These are phyloP conservation scores for Drosophila burlai DNA, from an alignment of 1,140 invertebrate species.

Conservation along the genomic window DNA sequence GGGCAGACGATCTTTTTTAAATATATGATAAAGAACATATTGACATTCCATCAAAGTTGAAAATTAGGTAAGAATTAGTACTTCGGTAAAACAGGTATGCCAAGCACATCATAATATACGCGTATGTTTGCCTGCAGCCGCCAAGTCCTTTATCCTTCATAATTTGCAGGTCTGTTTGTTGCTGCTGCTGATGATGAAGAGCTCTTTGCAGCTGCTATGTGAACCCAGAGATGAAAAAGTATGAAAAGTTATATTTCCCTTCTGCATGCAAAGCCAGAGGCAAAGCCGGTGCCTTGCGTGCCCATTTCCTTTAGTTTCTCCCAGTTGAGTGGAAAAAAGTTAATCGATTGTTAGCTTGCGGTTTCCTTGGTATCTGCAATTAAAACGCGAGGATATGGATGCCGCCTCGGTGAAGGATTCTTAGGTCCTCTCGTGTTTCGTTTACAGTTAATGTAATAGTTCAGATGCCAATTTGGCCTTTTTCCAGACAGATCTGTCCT, in stretches of 20 bases:
- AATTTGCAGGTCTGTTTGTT: constrained; percentile 59
- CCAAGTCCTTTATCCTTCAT: constrained; percentile 65
- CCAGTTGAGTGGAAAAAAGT: constrained; percentile 77
- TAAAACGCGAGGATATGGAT: constrained; percentile 53
- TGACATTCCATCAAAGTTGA: too few relatives aligned
- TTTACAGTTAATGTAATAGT: constrained; percentile 76
- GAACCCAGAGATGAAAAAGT: constrained; percentile 36
- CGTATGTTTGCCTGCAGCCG: constrained; percentile 38
- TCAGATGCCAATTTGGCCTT: too few relatives aligned
- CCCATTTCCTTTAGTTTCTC: constrained; percentile 55
- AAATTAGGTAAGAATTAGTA: too few relatives aligned
- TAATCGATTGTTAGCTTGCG: constrained; percentile 82
- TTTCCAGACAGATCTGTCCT: too few relatives aligned
- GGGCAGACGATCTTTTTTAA: too few relatives aligned
- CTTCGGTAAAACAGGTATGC: too few relatives aligned
- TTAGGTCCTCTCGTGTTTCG: constrained; percentile 52
- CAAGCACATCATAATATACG: constrained; percentile 43
- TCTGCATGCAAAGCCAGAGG: constrained; percentile 54
- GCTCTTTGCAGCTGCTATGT: constrained; percentile 48
- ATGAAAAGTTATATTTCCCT: constrained; percentile 29
- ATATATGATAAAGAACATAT: too few relatives aligned
- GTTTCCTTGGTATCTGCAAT: constrained; percentile 74
- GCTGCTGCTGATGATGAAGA: constrained; percentile 69
- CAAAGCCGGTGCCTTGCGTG: constrained; percentile 53
- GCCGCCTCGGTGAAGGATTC: constrained; percentile 22